Conservation (phyloP, 2,888 invertebrate genomes). For the Iphiclides podalirius region DNA sequence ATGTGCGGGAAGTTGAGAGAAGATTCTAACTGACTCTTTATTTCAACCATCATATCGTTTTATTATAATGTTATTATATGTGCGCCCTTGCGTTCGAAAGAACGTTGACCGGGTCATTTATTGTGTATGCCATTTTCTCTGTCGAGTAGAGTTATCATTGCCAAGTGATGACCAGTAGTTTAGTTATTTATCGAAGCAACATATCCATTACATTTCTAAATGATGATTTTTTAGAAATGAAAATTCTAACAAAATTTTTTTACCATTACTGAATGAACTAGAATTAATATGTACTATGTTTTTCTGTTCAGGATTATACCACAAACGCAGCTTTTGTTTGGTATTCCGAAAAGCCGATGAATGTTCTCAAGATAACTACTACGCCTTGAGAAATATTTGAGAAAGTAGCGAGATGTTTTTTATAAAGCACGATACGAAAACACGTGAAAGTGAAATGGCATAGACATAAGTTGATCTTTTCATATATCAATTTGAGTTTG, state of each 20-base stretch:
- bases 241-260: too few relatives aligned
- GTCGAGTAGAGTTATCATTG: too few relatives aligned
- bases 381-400: slow-evolving; percentile 3
- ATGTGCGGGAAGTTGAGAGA: too few relatives aligned
- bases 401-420: slow-evolving; percentile 11
- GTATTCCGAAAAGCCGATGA: background rate
- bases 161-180: too few relatives aligned
- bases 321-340: background rate
- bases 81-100: too few relatives aligned
- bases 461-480: slow-evolving; percentile 1
- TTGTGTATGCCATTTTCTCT: too few relatives aligned
- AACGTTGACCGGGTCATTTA: background rate
- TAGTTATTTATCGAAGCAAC: too few relatives aligned
- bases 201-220: too few relatives aligned
- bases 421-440: slow-evolving; percentile 8
- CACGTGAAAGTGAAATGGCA: slow-evolving; percentile 17
- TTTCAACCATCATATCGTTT: too few relatives aligned
- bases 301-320: background rate
- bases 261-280: background rate
- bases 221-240: too few relatives aligned
- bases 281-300: background rate
- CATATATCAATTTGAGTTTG: background rate
- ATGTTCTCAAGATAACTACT: background rate
- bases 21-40: too few relatives aligned
- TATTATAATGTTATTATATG: too few relatives aligned